Evolutionary conservation across 2,797 vertebrate genomes (phyloP).

Genomic region (Betta splendens): DNA sequence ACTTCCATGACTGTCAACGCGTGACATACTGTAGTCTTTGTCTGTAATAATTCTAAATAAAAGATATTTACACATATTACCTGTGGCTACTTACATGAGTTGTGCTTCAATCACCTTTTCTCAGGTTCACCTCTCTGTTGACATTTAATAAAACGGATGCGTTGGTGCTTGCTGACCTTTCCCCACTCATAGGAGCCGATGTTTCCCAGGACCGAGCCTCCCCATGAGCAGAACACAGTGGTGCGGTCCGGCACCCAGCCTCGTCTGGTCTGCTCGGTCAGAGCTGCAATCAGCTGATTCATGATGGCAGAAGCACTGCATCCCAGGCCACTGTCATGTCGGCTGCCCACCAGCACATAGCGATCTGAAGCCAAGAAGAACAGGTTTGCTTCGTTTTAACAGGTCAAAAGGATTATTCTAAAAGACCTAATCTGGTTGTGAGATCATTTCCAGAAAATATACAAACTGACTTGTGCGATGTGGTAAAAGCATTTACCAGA

Average conservation of each 20-base stretch:
- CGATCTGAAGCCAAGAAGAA: conserved; percentile 81
- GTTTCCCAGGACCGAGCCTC: conserved; percentile 87
- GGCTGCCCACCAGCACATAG: conserved; percentile 88
- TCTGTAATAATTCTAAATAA: not conserved
- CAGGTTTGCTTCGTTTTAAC: not conserved
- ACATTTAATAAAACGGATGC: conserved; percentile 33
- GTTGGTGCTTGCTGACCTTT: conserved; percentile 83
- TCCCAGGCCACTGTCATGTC: conserved; percentile 75
- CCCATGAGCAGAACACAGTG: conserved; percentile 92
- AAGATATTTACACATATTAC: not conserved
- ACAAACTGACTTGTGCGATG: too few species aligned
- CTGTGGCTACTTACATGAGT: not conserved
- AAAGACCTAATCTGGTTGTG: too few species aligned
- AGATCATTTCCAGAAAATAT: too few species aligned
- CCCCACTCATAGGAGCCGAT: conserved; percentile 95
- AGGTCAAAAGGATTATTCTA: too few species aligned
- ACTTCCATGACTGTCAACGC: too few species aligned
- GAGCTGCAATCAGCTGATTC: conserved; percentile 86
- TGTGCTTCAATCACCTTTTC: not conserved
- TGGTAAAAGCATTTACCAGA: too few species aligned
- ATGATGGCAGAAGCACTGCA: conserved; percentile 85
- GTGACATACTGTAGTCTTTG: too few species aligned
- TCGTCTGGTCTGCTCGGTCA: conserved; percentile 81
- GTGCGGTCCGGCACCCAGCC: conserved; percentile 91
- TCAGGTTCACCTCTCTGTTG: conserved; percentile 1